Percentiles rank a stretch among this genome's conserved stretches.
Evolutionary conservation across 2,113 vertebrate species (phyloP).

Genomic region (Agelaius phoeniceus): DNA sequence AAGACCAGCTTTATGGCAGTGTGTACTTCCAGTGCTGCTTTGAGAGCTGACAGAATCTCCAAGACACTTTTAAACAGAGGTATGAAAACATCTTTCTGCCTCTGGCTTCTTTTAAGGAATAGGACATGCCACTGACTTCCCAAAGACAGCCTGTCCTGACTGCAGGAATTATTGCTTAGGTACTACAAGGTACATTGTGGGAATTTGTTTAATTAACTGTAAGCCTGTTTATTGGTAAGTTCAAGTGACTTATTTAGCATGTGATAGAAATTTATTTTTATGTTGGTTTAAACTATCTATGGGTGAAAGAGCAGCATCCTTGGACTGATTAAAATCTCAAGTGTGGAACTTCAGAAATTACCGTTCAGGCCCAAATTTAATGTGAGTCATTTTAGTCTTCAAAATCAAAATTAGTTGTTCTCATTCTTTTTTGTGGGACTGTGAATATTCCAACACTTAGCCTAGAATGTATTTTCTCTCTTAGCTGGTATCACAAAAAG

Average conservation of each 20-base stretch:
- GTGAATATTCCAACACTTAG: not conserved
- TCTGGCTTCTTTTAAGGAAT: not conserved
- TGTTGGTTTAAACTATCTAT: not conserved
- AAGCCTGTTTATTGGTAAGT: not conserved
- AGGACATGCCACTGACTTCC: not conserved
- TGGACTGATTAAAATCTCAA: not conserved
- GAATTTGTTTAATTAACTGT: not conserved
- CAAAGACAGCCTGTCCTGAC: not conserved
- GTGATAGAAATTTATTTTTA: not conserved
- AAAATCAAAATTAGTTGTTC: not conserved
- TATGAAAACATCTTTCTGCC: not conserved
- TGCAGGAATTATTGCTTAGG: not conserved
- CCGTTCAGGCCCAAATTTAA: not conserved
- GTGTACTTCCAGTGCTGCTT: not conserved
- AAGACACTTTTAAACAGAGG: not conserved
- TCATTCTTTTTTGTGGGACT: not conserved
- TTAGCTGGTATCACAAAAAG: slow-evolving; percentile 1
- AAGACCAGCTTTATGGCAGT: not conserved
- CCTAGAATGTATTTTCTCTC: slow-evolving; percentile 15
- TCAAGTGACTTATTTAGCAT: not conserved
- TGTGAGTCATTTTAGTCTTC: not conserved
- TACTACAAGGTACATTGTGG: not conserved
- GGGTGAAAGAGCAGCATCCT: not conserved
- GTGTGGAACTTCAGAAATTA: not conserved
- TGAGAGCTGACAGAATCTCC: not conserved